These are phyloP conservation scores for Mayetiola destructor DNA, from an alignment of 2,888 invertebrate genomes.

Conservation along the genomic window DNA sequence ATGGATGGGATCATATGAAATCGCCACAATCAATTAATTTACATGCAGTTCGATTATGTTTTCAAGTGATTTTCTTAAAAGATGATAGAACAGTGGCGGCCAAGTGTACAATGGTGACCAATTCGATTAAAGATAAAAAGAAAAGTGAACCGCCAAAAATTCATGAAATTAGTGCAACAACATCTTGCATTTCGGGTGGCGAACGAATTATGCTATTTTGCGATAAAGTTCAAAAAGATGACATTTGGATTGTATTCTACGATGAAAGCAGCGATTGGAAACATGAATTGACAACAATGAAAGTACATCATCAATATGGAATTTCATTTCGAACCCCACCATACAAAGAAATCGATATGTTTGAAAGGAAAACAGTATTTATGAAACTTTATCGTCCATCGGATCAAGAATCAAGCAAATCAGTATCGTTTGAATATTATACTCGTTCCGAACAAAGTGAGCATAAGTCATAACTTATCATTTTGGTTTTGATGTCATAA, in stretches of 20 bases:
- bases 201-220: not conserved
- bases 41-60: not conserved
- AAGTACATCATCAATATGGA: constrained; percentile 3
- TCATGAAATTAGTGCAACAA: not conserved
- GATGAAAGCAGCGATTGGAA: not conserved
- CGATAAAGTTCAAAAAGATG: not conserved
- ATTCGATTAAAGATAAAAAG: not conserved
- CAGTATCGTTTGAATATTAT: not conserved
- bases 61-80: not conserved
- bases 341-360: not conserved
- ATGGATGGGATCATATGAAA: not conserved
- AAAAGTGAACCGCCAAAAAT: not conserved
- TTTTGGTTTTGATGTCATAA: not conserved
- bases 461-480: not conserved
- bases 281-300: not conserved
- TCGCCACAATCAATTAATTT: not conserved
- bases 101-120: too few relatives aligned
- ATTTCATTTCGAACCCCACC: not conserved
- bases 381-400: not conserved
- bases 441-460: not conserved
- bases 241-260: not conserved
- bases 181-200: not conserved
- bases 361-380: not conserved
- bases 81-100: not conserved
- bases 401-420: not conserved